Evolutionary conservation across 2,888 invertebrate species (phyloP).

Genomic region (Sphaerophoria rueppellii): DNA sequence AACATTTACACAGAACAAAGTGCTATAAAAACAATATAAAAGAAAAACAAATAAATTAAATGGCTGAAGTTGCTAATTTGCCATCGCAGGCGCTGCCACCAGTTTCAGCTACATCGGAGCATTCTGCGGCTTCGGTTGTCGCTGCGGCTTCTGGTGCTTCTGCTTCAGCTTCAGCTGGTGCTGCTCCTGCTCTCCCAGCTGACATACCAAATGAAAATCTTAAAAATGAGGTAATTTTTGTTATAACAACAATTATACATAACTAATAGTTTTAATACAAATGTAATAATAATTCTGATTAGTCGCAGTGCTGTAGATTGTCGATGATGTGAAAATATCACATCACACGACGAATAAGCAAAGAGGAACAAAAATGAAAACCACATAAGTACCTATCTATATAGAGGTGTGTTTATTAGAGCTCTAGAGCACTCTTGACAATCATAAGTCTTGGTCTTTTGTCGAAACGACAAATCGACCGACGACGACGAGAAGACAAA

Average conservation of each 20-base stretch:
- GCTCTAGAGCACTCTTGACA: constrained; percentile 32
- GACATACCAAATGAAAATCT: constrained; percentile 76
- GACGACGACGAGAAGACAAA: constrained; percentile 25
- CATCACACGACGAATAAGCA: constrained; percentile 30
- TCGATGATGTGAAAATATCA: constrained; percentile 26
- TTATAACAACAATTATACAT: neutral
- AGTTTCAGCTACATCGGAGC: constrained; percentile 64
- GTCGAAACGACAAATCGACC: no score
- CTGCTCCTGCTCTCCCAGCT: constrained; percentile 74
- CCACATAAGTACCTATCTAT: constrained; percentile 27
- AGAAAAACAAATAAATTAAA: constrained; percentile 71
- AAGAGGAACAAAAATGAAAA: constrained; percentile 1
- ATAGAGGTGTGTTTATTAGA: constrained; percentile 23
- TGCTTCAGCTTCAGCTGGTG: constrained; percentile 72
- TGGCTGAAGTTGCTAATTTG: constrained; percentile 81
- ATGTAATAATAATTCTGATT: constrained; percentile 14
- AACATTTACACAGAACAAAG: neutral
- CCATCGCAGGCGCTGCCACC: constrained; percentile 62
- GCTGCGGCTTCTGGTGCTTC: constrained; percentile 74
- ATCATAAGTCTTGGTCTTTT: no score
- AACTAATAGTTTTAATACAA: constrained; percentile 3
- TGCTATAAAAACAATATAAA: constrained; percentile 6
- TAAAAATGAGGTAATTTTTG: constrained; percentile 73
- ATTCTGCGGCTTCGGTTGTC: constrained; percentile 73
- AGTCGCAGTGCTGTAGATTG: constrained; percentile 1